Conservation (phyloP, 2,113 vertebrate species). For the Calyptommatus sinebrachiatus region DNA sequence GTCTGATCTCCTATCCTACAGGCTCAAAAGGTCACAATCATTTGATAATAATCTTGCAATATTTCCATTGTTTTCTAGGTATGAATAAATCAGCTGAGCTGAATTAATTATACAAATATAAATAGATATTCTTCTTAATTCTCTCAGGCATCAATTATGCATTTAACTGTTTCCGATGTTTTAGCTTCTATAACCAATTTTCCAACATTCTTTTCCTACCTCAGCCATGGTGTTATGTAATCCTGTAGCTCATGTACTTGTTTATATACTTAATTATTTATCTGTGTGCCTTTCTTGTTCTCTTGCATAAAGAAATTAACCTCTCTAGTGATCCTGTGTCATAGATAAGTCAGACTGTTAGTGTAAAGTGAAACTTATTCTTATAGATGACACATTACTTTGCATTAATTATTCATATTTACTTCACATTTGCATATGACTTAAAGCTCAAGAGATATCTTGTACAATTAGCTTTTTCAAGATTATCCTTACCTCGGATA, state of each 20-base stretch:
- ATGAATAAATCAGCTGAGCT: neutral
- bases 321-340: neutral
- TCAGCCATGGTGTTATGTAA: slow-evolving; percentile 28
- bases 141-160: neutral
- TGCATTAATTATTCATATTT: slow-evolving; percentile 9
- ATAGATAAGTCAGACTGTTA: slow-evolving; percentile 37
- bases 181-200: neutral
- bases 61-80: neutral
- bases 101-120: neutral
- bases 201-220: neutral
- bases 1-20: too few relatives aligned
- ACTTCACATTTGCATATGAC: neutral
- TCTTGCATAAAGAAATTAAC: slow-evolving; percentile 20
- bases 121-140: neutral
- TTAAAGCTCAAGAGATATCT: neutral
- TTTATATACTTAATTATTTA: slow-evolving; percentile 34
- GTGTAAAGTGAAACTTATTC: neutral
- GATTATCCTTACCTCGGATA: neutral
- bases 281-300: slow-evolving; percentile 15
- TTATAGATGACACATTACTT: slow-evolving; percentile 21
- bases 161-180: neutral
- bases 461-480: neutral
- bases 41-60: neutral
- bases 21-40: neutral
- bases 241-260: slow-evolving; percentile 12